Conservation (phyloP, 1,140 invertebrate species). For the Bemisia tabaci region DNA sequence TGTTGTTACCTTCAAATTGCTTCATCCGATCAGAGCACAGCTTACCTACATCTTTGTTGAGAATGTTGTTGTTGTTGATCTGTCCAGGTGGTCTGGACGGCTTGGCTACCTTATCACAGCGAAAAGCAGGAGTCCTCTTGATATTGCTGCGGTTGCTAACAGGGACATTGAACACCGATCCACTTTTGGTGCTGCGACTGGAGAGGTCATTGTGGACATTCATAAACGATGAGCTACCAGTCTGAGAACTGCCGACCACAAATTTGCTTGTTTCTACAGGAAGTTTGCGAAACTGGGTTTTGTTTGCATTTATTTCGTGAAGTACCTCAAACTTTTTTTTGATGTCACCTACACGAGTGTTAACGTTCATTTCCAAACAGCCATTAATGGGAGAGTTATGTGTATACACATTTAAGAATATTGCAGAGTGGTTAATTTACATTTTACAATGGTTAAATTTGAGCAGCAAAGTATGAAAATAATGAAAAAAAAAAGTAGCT, state of each 20-base stretch:
- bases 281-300: neutral
- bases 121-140: conserved; percentile 22
- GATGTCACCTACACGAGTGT: neutral
- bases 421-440: neutral
- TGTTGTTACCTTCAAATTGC: neutral
- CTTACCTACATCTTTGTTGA: neutral
- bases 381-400: neutral
- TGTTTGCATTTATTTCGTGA: neutral
- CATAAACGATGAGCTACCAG: neutral
- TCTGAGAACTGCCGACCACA: neutral
- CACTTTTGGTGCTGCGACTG: neutral
- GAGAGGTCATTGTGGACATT: neutral
- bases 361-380: neutral
- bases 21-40: neutral
- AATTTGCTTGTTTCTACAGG: neutral
- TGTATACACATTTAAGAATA: neutral
- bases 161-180: neutral
- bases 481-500: neutral
- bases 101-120: conserved; percentile 11
- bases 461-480: neutral
- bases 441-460: neutral
- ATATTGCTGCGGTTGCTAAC: conserved; percentile 24
- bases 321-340: neutral
- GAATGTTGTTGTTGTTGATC: neutral
- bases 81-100: neutral